A percentile compares a stretch with the other conserved stretches of the same genome.
phyloP scores from a whole-genome alignment of 2,888 invertebrate species.

The Napeogenes inachia region DNA sequence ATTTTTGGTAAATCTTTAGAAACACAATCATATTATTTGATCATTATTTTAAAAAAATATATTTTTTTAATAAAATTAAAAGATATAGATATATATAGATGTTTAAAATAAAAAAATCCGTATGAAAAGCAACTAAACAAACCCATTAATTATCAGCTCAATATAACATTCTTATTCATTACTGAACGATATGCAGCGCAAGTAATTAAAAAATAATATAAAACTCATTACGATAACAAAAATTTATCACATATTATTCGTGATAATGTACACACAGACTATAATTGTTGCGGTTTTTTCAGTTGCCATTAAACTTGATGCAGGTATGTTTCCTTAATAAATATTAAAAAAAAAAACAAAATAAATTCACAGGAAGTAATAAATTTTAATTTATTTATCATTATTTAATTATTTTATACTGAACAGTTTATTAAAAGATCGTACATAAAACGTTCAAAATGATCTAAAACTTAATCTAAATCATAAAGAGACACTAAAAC shows the following conservation, averaged over 20 bases:
- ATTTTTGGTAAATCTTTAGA: too few species aligned
- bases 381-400: too few species aligned
- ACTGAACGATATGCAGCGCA: neutral
- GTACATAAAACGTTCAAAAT: neutral
- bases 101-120: neutral
- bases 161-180: neutral
- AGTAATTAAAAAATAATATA: slow-evolving; percentile 1
- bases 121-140: neutral
- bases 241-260: neutral
- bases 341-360: neutral
- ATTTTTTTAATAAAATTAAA: too few species aligned
- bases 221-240: slow-evolving; percentile 4
- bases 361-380: too few species aligned
- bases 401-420: too few species aligned
- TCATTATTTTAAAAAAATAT: too few species aligned
- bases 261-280: neutral
- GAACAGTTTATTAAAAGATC: too few species aligned
- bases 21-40: too few species aligned
- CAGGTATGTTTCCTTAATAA: slow-evolving; percentile 16
- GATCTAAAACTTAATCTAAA: neutral
- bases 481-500: neutral
- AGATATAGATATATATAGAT: too few species aligned
- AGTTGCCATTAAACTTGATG: slow-evolving; percentile 13
- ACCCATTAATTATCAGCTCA: neutral
- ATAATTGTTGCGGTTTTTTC: slow-evolving; percentile 7